Evolutionary conservation across 2,113 vertebrate species (phyloP), one percentile per base, ranked within the genome.

Genomic region (Gnathonemus longibarbis): DNA sequence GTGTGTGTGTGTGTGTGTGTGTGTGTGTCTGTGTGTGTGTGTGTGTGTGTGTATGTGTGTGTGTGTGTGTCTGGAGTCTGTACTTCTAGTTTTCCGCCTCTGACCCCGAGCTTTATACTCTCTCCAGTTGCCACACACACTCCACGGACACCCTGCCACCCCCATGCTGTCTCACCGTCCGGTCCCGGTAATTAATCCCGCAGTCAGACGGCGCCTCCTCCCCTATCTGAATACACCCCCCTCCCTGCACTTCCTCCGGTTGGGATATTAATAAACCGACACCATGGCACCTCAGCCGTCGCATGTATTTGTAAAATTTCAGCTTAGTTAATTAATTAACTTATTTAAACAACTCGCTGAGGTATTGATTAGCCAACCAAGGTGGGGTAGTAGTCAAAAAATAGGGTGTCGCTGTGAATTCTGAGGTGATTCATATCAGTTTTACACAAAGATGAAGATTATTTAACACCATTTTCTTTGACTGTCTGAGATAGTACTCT

Each of bases 181-280:
- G 88, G 89, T 90, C 88, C 84, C 45, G 58, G 52, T 92, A 91
- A 91, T 92, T 91, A 91, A 92, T 91, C 91, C 91, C 84, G 80
- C 56, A 58, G 90, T 92, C 88, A 89, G 58, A 87, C 62, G 42
- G 58, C 39, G 48, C 84, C 89, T 31, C 89, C 90, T 90, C n/a
- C 74, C 80, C 62, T 91, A 77, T 90, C 45, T 49, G 84, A 31
- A 66, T 83, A 90, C 66, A 5, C 9, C 50, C 53, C 52, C 53
- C 13, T 42, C n/a, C 84, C 88, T 92, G 91, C 24, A 91, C 90
- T 89, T 93, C 92, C 92, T 84, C 39, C 88, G 45, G 21, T 50
- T 52, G 2, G 35, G 90, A 88, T 90, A 90, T 92, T 93, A 90
- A 91, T 89, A 91, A 56, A 56, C 53, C 19, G 19, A 21, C 19